These are phyloP conservation scores for Sebastes aleutianus DNA, from an alignment of 2,797 vertebrate genomes.

Conservation along the genomic window DNA sequence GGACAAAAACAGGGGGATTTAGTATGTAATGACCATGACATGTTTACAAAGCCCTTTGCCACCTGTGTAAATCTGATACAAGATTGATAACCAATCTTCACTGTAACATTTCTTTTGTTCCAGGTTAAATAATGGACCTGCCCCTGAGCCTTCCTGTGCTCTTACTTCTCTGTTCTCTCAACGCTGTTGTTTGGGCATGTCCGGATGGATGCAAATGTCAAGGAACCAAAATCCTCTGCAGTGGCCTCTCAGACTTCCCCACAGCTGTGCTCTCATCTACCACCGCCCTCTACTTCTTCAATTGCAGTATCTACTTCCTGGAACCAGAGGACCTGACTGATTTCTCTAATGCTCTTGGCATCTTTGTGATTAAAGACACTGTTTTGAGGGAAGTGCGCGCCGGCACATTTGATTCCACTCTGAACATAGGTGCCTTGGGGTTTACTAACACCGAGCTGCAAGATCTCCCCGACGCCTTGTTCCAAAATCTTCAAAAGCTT, in stretches of 20 bases:
- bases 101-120: constrained; percentile 35
- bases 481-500: constrained; percentile 83
- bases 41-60: neutral
- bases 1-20: neutral
- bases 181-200: constrained; percentile 60
- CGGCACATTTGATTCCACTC: constrained; percentile 82
- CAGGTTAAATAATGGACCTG: constrained; percentile 71
- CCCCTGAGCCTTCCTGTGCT: constrained; percentile 44
- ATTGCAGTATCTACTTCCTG: constrained; percentile 62
- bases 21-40: neutral
- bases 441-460: constrained; percentile 84
- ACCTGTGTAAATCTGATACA: neutral
- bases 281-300: constrained; percentile 26
- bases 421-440: constrained; percentile 77
- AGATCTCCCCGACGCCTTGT: constrained; percentile 85
- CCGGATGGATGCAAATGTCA: constrained; percentile 70
- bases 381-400: constrained; percentile 76
- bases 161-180: constrained; percentile 60
- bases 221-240: constrained; percentile 27
- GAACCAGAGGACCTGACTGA: constrained; percentile 67
- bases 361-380: constrained; percentile 53
- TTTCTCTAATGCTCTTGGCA: constrained; percentile 50
- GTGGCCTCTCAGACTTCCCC: constrained; percentile 71
- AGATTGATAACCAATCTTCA: neutral
- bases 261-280: constrained; percentile 53